Evolutionary conservation across 2,888 invertebrate species (phyloP), one percentile per base, ranked within the genome.

Genomic region (Tiliacea citrago): DNA sequence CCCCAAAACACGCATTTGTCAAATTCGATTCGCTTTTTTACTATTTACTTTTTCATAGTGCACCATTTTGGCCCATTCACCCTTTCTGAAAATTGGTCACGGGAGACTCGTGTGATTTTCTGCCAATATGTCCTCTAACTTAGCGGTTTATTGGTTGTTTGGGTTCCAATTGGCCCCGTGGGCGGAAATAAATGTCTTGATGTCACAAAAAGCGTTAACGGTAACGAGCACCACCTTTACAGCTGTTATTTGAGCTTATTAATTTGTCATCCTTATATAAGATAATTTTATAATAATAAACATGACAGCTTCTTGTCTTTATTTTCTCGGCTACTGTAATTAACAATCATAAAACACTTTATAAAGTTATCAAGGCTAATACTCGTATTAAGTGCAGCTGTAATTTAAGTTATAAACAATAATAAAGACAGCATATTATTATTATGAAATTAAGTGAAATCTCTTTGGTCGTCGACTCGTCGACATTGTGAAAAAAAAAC

Each of bases 1-100:
- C 93, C 94, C 94, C 93, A 93, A 95, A 96, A 95, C 95, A 96
- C 89, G 92, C 94, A 95, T 96, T 96, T 95, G 94, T 96, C 95
- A 95, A 91, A 95, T 96, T 96, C 92, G 96, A 92, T 88, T 87
- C 94, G 95, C 94, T 95, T 95, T 95, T 94, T 94, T 92, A 90
- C 87, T 95, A 92, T 96, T 95, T 95, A 93, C 94, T 93, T 92
- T 92, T 92, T 91, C 87, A 91, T 89, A 89, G 91, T 90, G 88
- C 84, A 81, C 90, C 88, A 86, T 89, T 92, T 91, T 86, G 84
- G 85, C 88, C 88, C 82, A 77, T 84, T 91, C 92, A 93, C 94
- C 95, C 96, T 92, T 93, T 92, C 88, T 76, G 87, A 83, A 87
- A 91, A 95, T 95, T 94, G 93, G 96, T 91, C 96, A 94, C 96